These are phyloP conservation scores for Ailuropoda melanoleuca DNA, from an alignment of 2,113 vertebrate genomes.

Conservation along the genomic window DNA sequence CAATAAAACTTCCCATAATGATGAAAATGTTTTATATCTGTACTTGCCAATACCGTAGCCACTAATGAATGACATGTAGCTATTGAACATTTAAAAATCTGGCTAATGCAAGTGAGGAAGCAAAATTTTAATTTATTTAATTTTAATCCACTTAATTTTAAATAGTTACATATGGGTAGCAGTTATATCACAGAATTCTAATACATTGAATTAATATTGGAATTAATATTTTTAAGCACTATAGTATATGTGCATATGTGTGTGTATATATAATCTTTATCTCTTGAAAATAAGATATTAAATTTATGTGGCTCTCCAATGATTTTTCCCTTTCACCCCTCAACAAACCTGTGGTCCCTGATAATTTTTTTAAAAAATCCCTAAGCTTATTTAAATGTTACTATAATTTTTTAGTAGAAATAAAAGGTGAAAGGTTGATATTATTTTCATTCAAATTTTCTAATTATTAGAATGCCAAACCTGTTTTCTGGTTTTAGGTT, in stretches of 20 bases:
- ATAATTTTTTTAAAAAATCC: background rate
- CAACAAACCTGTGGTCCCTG: background rate
- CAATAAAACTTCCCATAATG: background rate
- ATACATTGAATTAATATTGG: background rate
- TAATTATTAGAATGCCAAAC: background rate
- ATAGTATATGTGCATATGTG: background rate
- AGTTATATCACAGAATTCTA: background rate
- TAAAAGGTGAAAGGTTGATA: background rate
- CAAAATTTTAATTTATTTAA: background rate
- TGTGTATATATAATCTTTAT: background rate
- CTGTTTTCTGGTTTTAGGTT: background rate
- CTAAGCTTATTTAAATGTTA: background rate
- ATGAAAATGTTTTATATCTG: background rate
- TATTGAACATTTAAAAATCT: background rate
- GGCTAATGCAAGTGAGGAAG: background rate
- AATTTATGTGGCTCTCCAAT: slow-evolving; percentile 1
- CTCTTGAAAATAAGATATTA: slow-evolving; percentile 29
- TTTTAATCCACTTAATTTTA: background rate
- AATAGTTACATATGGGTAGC: background rate
- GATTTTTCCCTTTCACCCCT: background rate
- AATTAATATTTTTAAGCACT: background rate
- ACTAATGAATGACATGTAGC: background rate
- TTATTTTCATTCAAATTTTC: background rate
- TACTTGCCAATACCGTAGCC: background rate
- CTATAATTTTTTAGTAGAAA: background rate